Conservation (phyloP, 2,888 invertebrate species). For the Agonopterix arenella region DNA sequence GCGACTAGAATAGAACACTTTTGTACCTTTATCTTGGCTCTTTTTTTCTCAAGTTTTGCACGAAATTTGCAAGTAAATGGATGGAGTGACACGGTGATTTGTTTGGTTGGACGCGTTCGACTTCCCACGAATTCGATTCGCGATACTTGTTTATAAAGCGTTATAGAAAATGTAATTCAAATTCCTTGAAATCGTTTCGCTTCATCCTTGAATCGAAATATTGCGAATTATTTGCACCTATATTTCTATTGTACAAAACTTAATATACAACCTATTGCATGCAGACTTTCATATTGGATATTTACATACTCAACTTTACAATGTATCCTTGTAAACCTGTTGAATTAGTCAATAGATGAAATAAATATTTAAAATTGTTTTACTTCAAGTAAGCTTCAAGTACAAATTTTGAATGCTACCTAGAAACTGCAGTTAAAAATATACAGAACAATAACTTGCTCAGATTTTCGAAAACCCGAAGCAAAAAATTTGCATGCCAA, state of each 20-base stretch:
- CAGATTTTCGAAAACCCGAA: slow-evolving; percentile 21
- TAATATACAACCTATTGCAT: no score
- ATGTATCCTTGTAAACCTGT: background rate
- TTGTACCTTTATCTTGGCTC: slow-evolving; percentile 71
- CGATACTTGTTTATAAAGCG: slow-evolving; percentile 24
- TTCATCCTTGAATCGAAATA: no score
- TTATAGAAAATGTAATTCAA: slow-evolving; percentile 28
- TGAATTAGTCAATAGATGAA: background rate
- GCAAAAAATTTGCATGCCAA: slow-evolving; percentile 64
- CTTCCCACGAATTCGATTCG: slow-evolving; percentile 59
- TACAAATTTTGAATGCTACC: background rate
- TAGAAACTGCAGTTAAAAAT: slow-evolving; percentile 23
- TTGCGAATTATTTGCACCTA: no score
- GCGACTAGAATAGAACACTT: slow-evolving; percentile 76
- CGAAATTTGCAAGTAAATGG: slow-evolving; percentile 76
- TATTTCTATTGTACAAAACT: no score
- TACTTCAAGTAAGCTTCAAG: no score
- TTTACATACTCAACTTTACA: background rate
- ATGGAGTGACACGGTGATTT: slow-evolving; percentile 68
- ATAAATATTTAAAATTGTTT: no score
- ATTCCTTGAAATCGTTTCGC: slow-evolving; percentile 7
- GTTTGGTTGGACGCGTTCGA: slow-evolving; percentile 54
- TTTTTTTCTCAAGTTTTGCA: slow-evolving; percentile 69
- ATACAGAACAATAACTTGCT: slow-evolving; percentile 23
- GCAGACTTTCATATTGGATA: no score